Percentiles rank a stretch among this genome's conserved stretches.
These are phyloP conservation scores for Petrocephalus sullivani DNA, from an alignment of 2,797 vertebrate genomes.

Conservation along the genomic window DNA sequence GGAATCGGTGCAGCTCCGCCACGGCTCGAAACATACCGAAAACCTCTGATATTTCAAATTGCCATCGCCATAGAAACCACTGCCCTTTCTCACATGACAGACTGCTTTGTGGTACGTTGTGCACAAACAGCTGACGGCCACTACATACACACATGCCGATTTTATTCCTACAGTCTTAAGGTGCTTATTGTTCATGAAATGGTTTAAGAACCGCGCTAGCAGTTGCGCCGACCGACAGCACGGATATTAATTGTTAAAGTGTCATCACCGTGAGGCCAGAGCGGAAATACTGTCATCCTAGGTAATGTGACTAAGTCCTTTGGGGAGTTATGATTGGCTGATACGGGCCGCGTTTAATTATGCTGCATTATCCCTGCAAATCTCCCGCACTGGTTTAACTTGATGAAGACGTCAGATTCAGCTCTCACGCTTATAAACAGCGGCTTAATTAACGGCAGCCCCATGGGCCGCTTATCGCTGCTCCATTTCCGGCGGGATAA, in stretches of 20 bases:
- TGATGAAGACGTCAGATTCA: background rate
- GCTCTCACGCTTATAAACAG: background rate
- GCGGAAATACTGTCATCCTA: background rate
- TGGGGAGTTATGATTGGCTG: background rate
- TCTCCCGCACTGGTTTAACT: background rate
- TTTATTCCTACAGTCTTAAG: background rate
- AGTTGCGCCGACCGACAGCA: background rate
- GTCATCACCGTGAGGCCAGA: background rate
- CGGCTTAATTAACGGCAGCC: background rate
- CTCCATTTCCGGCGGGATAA: background rate
- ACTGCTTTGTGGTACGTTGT: background rate
- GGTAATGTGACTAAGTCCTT: background rate
- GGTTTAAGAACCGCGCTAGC: background rate
- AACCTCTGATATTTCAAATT: conserved; percentile 20
- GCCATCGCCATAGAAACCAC: conserved; percentile 22
- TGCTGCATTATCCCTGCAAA: background rate
- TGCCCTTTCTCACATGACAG: background rate
- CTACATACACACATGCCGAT: background rate
- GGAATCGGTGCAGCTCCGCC: background rate
- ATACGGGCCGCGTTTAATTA: background rate
- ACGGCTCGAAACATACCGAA: background rate
- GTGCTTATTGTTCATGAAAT: background rate
- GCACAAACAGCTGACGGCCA: background rate
- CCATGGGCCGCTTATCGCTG: background rate
- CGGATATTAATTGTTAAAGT: background rate